Conservation (phyloP, 2,888 invertebrate genomes). For the Drosophila kambysellisi region DNA sequence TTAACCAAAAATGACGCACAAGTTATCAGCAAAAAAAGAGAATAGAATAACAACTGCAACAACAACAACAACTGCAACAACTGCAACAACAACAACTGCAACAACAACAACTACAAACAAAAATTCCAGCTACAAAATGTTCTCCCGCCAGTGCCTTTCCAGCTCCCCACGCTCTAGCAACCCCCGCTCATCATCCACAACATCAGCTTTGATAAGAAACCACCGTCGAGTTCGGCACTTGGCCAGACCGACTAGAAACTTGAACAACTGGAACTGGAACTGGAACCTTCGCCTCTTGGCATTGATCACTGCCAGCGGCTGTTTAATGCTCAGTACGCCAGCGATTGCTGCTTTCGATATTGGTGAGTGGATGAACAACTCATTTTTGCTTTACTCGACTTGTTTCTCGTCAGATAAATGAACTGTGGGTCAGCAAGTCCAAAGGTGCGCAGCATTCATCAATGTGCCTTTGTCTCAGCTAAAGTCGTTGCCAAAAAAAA, state of each 20-base stretch:
- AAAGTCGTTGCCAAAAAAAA: not conserved
- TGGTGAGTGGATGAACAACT: constrained; percentile 70
- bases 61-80: constrained; percentile 12
- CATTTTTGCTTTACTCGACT: constrained; percentile 1
- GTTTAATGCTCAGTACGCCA: constrained; percentile 74
- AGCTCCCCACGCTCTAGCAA: constrained; percentile 38
- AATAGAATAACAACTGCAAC: constrained; percentile 10
- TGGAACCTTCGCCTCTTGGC: constrained; percentile 72
- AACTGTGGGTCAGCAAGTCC: constrained; percentile 45
- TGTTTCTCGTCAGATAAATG: constrained; percentile 35
- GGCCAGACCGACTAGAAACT: constrained; percentile 47
- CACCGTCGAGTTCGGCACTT: constrained; percentile 41
- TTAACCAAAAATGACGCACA: constrained; percentile 56
- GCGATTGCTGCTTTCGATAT: constrained; percentile 79
- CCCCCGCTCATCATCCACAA: constrained; percentile 45
- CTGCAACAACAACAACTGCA: constrained; percentile 8
- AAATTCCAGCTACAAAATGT: constrained; percentile 59
- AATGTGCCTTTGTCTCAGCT: constrained; percentile 27
- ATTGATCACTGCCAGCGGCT: constrained; percentile 73
- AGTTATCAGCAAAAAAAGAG: constrained; percentile 27
- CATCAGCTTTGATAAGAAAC: constrained; percentile 42
- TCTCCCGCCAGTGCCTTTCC: constrained; percentile 84
- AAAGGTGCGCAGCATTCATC: constrained; percentile 58
- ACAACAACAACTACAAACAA: constrained; percentile 13
- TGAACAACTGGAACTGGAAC: constrained; percentile 36